Base-by-base conservation (phyloP, 23 tunicate species). In the Ciona savignyi region DNA sequence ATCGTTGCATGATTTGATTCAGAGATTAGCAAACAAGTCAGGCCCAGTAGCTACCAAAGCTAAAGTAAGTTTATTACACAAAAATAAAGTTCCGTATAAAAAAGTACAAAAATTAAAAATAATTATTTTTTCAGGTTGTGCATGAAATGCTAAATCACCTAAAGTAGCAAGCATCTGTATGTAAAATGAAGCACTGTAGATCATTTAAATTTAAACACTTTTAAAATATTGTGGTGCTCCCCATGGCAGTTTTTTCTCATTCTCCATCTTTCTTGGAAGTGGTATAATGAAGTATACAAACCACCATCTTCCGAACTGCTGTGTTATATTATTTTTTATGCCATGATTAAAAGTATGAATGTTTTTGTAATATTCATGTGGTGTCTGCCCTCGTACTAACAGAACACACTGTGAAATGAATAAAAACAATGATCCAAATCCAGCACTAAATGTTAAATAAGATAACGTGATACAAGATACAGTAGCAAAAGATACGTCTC, bases 41-140 rank as follows among this genome's bases (percentile, higher is more conserved):
- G 87, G 84, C 42, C 77, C 76, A 25, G 68, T 82, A 33, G 87
- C 83, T 28, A 80, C 34, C 19, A 88, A 81, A 73, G 83, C 96
- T 30, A 88, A 88, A 76, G 96, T 82, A 34, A 27, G 71, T 56
- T 35, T 34, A 33, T 2, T 31, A 22, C 60, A 70, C 20, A 70
- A 31, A 30, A 3, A 42, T 42, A 63, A 20, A 9, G 23, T 9
- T 63, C 28, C 28, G 15, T n/a, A 63, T 63, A 63, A 63, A 9
- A 63, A 63, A 25, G 28, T 63, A 22, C 28, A 63, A 9, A 63
- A 63, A 49, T 20, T 49, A 11, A 11, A 11, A 49, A 49, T 11
- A 11, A 63, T 9, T 63, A 25, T n/a, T 63, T 63, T 63, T 23
- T 9, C 24, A 63, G 67, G 28, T 63, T 63, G 67, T 63, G 26